Percentiles rank a stretch among this genome's conserved stretches.
phyloP scores from a whole-genome alignment of 2,113 vertebrate species.

The Indicator indicator region DNA sequence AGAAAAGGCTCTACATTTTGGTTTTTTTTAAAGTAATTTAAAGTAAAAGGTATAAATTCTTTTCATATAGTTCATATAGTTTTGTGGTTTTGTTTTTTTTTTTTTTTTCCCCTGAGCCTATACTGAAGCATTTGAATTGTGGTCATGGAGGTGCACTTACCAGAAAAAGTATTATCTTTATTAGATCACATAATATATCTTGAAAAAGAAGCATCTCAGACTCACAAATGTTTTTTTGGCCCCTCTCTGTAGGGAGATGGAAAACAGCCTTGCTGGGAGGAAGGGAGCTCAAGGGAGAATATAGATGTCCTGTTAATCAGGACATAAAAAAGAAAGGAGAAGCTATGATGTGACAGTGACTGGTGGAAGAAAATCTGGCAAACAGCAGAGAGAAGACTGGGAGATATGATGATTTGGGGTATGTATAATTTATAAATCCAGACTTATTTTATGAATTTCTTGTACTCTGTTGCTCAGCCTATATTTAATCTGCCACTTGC shows the following conservation, averaged over 20 bases:
- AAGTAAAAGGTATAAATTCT: background rate
- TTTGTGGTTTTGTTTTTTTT: background rate
- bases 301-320: conserved; percentile 71
- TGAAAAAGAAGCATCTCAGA: conserved; percentile 10
- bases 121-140: background rate
- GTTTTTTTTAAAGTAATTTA: background rate
- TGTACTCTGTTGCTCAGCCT: background rate
- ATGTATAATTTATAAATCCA: conserved; percentile 65
- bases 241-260: conserved; percentile 12
- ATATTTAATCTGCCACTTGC: conserved; percentile 45
- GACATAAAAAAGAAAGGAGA: conserved; percentile 55
- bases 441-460: conserved; percentile 51
- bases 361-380: conserved; percentile 56
- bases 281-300: conserved; percentile 55
- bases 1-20: background rate
- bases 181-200: conserved; percentile 9
- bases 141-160: background rate
- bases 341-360: conserved; percentile 60
- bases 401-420: conserved; percentile 30
- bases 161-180: conserved; percentile 29
- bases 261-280: conserved; percentile 51
- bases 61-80: background rate
- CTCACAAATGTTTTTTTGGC: conserved; percentile 20
- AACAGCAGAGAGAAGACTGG: conserved; percentile 25
- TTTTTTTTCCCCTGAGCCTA: background rate